Evolutionary conservation across 2,113 vertebrate species (phyloP).

Genomic region (Silurus asotus): DNA sequence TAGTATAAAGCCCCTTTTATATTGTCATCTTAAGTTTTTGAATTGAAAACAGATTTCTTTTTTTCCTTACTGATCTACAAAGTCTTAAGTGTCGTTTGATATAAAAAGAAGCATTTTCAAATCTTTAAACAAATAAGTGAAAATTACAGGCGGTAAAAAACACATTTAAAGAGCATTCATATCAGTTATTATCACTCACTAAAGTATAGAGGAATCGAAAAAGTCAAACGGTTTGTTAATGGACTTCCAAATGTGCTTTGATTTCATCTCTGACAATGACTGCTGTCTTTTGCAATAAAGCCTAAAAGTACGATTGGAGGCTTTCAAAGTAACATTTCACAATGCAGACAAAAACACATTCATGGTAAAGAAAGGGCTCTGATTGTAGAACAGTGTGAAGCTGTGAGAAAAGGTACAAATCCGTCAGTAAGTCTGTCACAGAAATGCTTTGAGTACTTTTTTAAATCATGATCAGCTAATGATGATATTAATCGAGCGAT

Average conservation of each 20-base stretch:
- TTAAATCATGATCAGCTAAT: background rate
- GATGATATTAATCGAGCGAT: background rate
- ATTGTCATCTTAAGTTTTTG: background rate
- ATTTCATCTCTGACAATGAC: background rate
- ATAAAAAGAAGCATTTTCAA: background rate
- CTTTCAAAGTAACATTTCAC: background rate
- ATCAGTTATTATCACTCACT: background rate
- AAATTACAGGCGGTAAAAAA: background rate
- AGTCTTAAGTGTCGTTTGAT: background rate
- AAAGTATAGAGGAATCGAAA: background rate
- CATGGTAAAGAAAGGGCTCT: background rate
- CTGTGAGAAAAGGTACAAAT: background rate
- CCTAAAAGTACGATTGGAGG: background rate
- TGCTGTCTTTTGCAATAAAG: background rate
- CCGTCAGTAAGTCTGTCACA: background rate
- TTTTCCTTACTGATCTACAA: background rate
- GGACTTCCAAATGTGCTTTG: background rate
- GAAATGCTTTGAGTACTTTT: background rate
- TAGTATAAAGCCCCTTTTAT: background rate
- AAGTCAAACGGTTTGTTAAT: background rate
- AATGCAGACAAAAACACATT: background rate
- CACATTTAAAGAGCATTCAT: background rate
- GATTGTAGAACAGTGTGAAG: background rate
- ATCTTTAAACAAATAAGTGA: conserved; percentile 11
- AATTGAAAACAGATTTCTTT: background rate